phyloP scores from a whole-genome alignment of 2,797 vertebrate species.

The Cyclura pinguis region DNA sequence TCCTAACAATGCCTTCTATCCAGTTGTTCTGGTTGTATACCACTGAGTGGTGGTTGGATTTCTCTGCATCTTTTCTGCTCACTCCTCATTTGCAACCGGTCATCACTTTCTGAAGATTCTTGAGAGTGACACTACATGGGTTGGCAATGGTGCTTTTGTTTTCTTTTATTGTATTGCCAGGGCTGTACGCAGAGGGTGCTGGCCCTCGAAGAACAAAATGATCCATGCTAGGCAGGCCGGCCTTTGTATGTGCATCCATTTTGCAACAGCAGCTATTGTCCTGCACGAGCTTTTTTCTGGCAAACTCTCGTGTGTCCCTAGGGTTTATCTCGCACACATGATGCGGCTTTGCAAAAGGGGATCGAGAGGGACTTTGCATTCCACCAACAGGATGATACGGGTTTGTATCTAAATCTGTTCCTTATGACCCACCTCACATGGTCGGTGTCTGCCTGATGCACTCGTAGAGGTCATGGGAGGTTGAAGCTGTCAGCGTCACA shows the following conservation, averaged over 20 bases:
- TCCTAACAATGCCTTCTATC: too few relatives aligned
- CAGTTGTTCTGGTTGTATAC: too few relatives aligned
- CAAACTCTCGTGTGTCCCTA: conserved; percentile 66
- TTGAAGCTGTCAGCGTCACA: conserved; percentile 58
- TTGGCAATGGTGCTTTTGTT: neutral
- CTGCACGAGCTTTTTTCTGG: conserved; percentile 63
- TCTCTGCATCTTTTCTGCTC: too few relatives aligned
- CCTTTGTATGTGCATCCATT: conserved; percentile 1
- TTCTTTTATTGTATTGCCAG: neutral
- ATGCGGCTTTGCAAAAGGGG: conserved; percentile 79
- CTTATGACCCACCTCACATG: conserved; percentile 96
- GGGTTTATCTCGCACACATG: conserved; percentile 82
- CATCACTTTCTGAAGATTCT: neutral
- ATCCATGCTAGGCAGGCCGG: conserved; percentile 5
- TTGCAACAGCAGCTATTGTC: conserved; percentile 68
- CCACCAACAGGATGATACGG: conserved; percentile 82
- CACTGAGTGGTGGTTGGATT: too few relatives aligned
- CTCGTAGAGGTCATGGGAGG: conserved; percentile 71
- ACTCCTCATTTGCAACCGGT: neutral
- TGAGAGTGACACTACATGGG: neutral
- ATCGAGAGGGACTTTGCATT: conserved; percentile 81
- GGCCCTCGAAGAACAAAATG: conserved; percentile 51
- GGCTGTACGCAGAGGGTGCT: neutral
- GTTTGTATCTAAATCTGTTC: conserved; percentile 91
- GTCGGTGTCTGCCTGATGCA: conserved; percentile 78